Conservation (phyloP, 2,113 vertebrate genomes). For the Bagarius yarrelli region DNA sequence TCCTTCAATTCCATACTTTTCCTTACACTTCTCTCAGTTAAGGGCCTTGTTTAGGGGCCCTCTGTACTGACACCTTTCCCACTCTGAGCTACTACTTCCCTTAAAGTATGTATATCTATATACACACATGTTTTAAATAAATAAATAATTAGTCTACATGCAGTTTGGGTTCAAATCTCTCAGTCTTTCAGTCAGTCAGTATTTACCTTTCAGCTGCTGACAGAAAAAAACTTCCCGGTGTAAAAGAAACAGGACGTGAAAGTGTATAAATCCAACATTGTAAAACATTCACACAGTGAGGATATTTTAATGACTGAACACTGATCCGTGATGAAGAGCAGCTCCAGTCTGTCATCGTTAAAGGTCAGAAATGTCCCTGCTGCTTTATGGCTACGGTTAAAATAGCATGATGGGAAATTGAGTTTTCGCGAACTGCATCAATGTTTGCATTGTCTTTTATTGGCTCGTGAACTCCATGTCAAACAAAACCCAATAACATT, state of each 20-base stretch:
- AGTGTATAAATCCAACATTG: not conserved
- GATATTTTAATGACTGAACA: constrained; percentile 40
- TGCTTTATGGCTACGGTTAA: constrained; percentile 42
- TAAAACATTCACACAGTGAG: not conserved
- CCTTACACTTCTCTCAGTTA: no score
- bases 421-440: constrained; percentile 39
- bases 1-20: no score
- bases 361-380: constrained; percentile 65
- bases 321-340: constrained; percentile 51
- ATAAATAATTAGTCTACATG: no score
- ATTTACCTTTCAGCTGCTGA: not conserved
- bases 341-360: constrained; percentile 51
- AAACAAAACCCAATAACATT: not conserved
- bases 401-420: constrained; percentile 38
- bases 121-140: no score
- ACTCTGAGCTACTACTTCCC: no score
- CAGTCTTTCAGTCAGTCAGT: not conserved
- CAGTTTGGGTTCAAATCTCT: no score
- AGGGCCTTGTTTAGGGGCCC: no score
- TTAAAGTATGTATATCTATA: no score
- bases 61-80: no score
- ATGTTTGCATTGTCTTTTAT: constrained; percentile 34
- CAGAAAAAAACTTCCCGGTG: not conserved
- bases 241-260: not conserved
- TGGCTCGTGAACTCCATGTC: constrained; percentile 14